A percentile compares a stretch with the other conserved stretches of the same genome.
Conservation (phyloP, 2,888 invertebrate species). For the Nomada ferruginata region DNA sequence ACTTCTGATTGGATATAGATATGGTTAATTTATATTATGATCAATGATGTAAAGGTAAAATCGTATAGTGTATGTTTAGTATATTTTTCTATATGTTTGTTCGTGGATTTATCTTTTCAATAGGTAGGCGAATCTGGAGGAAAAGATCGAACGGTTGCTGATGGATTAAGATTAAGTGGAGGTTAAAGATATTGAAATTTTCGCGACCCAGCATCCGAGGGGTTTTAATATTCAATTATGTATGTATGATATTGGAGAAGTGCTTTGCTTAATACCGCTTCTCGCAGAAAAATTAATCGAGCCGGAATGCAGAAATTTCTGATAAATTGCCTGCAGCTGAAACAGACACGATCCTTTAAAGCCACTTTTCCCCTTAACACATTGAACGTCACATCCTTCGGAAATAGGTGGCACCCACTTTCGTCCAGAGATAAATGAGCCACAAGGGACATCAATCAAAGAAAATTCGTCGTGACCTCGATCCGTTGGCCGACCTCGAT, state of each 20-base stretch:
- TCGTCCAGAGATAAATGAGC: slow-evolving; percentile 26
- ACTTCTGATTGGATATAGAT: too few relatives aligned
- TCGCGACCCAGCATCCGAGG: too few relatives aligned
- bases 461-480: slow-evolving; percentile 17
- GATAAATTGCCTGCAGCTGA: slow-evolving; percentile 22
- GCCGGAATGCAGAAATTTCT: not conserved
- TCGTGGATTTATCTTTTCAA: too few relatives aligned
- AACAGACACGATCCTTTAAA: slow-evolving; percentile 20
- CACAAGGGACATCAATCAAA: slow-evolving; percentile 30
- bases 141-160: too few relatives aligned
- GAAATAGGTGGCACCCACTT: slow-evolving; percentile 24
- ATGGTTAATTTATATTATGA: too few relatives aligned
- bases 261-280: not conserved
- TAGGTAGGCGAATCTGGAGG: too few relatives aligned
- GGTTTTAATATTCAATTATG: not conserved
- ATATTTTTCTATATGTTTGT: too few relatives aligned
- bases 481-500: not conserved
- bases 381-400: slow-evolving; percentile 1
- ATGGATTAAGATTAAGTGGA: too few relatives aligned
- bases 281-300: not conserved
- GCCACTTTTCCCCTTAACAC: slow-evolving; percentile 13
- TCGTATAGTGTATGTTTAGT: too few relatives aligned
- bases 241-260: not conserved
- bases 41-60: too few relatives aligned
- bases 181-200: too few relatives aligned